Evolutionary conservation across 2,888 invertebrate species (phyloP).

Genomic region (Pantelozetes paolii): DNA sequence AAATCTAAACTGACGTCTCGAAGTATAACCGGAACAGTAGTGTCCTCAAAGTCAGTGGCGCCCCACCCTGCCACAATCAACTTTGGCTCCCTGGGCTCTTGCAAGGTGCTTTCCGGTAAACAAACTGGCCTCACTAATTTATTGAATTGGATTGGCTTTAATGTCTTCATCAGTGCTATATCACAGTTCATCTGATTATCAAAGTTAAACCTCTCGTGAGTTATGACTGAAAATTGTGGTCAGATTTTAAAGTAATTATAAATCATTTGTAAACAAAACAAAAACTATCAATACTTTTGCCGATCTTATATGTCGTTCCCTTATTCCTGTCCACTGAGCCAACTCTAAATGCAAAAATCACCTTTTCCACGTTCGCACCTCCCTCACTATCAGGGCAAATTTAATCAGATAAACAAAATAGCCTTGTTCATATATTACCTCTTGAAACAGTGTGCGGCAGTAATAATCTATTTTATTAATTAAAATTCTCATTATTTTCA

Average conservation of each 20-base stretch:
- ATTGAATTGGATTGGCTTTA: not conserved
- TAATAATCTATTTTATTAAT: not conserved
- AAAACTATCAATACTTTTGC: not conserved
- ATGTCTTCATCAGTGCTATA: not conserved
- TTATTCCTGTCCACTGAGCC: not conserved
- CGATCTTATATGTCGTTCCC: slow-evolving; percentile 11
- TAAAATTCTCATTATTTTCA: not conserved
- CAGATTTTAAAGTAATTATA: not conserved
- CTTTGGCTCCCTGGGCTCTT: not conserved
- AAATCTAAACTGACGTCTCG: not conserved
- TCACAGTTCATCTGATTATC: slow-evolving; percentile 16
- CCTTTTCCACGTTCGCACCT: not conserved
- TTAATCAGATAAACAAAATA: not conserved
- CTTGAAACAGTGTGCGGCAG: slow-evolving; percentile 19
- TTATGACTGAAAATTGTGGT: slow-evolving; percentile 9
- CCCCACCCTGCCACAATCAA: slow-evolving; percentile 16
- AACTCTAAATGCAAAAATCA: not conserved
- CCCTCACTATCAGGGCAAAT: not conserved
- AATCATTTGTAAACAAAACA: not conserved
- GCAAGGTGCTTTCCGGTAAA: not conserved
- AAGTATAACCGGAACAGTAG: not conserved
- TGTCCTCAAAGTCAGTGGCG: not conserved
- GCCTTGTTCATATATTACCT: not conserved
- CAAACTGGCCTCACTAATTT: not conserved
- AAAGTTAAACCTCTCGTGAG: slow-evolving; percentile 15